Conservation (phyloP, 2,797 vertebrate species). For the Hydrocynus forskahlii region DNA sequence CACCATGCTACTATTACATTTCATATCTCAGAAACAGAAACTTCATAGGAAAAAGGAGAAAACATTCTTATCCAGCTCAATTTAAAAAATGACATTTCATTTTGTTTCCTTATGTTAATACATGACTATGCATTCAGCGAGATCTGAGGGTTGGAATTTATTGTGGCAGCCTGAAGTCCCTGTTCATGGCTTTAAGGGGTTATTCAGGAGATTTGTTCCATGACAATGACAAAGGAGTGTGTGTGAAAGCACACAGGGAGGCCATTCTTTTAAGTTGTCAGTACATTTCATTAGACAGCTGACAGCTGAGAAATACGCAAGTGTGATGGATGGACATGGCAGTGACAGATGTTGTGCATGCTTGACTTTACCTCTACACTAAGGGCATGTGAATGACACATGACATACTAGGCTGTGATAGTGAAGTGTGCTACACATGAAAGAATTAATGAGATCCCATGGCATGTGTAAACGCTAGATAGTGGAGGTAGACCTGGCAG, state of each 20-base stretch:
- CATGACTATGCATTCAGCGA: not conserved
- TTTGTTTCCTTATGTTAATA: not conserved
- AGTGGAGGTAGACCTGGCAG: constrained; percentile 36
- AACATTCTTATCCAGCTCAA: too few species aligned
- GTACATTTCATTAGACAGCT: constrained; percentile 70
- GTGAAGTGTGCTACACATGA: constrained; percentile 44
- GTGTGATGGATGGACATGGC: constrained; percentile 62
- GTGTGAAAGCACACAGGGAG: constrained; percentile 43
- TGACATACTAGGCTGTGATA: constrained; percentile 33
- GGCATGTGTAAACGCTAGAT: constrained; percentile 7
- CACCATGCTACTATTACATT: too few species aligned
- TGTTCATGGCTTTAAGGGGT: constrained; percentile 24
- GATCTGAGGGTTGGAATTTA: not conserved
- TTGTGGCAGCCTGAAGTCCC: not conserved
- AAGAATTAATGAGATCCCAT: constrained; percentile 45
- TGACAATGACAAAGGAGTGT: constrained; percentile 65
- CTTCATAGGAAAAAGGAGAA: too few species aligned
- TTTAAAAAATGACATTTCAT: too few species aligned
- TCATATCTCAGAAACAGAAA: too few species aligned
- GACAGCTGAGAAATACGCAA: constrained; percentile 56
- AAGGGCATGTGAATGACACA: constrained; percentile 57
- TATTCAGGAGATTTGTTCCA: constrained; percentile 38
- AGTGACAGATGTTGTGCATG: constrained; percentile 68
- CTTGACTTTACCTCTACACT: constrained; percentile 51
- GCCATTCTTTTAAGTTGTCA: constrained; percentile 66